Conservation (phyloP, 2,113 vertebrate genomes). For the Dasypus novemcinctus region DNA sequence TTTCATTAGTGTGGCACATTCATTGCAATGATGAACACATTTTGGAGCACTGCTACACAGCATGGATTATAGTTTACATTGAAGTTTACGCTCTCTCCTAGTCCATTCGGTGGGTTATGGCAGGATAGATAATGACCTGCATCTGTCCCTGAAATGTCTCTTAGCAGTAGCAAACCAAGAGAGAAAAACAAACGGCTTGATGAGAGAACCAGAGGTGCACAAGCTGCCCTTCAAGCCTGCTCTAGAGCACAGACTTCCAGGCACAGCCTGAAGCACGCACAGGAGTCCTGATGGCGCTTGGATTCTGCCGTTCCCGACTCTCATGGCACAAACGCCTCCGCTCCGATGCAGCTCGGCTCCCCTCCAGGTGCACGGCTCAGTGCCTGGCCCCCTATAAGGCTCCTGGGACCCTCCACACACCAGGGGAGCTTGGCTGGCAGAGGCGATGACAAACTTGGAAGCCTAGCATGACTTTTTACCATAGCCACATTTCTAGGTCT, state of each 20-base stretch:
- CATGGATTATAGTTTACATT: too few species aligned
- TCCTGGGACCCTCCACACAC: not conserved
- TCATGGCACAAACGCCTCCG: not conserved
- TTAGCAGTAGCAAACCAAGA: not conserved
- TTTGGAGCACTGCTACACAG: too few species aligned
- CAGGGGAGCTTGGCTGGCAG: not conserved
- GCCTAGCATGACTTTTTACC: not conserved
- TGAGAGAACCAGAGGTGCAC: not conserved
- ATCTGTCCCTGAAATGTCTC: too few species aligned
- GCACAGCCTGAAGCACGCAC: accelerated
- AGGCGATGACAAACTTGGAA: not conserved
- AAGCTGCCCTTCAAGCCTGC: not conserved
- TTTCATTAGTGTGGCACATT: too few species aligned
- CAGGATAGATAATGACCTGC: too few species aligned
- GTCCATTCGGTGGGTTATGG: too few species aligned
- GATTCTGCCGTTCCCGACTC: accelerated
- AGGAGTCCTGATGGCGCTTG: accelerated
- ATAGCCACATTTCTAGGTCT: not conserved
- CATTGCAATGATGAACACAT: too few species aligned
- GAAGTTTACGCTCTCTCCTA: too few species aligned
- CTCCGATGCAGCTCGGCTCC: not conserved
- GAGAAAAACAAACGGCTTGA: not conserved
- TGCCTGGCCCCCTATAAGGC: not conserved
- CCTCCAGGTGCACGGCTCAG: not conserved
- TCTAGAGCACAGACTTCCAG: accelerated